Evolutionary conservation across 1,140 invertebrate genomes (phyloP).

Genomic region (Habropoda laboriosa): DNA sequence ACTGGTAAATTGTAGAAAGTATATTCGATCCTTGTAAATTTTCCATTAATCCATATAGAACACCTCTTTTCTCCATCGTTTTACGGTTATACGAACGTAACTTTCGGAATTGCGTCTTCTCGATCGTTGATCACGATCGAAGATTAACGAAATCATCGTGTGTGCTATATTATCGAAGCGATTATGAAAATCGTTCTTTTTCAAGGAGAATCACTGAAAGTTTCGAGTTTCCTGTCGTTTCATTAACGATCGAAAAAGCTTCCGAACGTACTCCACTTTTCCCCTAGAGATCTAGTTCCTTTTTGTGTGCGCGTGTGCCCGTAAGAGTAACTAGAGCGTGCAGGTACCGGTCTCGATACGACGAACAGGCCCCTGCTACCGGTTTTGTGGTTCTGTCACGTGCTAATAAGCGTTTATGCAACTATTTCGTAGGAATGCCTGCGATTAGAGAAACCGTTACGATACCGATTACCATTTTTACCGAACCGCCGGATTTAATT

Average conservation of each 20-base stretch:
- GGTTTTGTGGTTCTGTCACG: slow-evolving; percentile 31
- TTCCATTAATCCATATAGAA: background rate
- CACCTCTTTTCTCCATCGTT: background rate
- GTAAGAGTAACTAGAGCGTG: slow-evolving; percentile 41
- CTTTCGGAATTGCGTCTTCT: background rate
- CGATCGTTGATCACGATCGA: background rate
- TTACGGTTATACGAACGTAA: background rate
- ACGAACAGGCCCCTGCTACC: slow-evolving; percentile 5
- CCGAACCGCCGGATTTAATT: background rate
- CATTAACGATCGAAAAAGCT: background rate
- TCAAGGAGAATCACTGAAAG: background rate
- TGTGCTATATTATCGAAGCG: background rate
- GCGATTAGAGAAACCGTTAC: slow-evolving; percentile 23
- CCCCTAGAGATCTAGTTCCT: slow-evolving; percentile 16
- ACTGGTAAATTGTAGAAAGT: slow-evolving; percentile 71
- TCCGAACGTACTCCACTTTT: background rate
- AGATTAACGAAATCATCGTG: background rate
- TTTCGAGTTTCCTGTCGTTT: background rate
- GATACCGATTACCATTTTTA: slow-evolving; percentile 20
- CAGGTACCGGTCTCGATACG: slow-evolving; percentile 36
- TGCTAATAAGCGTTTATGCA: slow-evolving; percentile 48
- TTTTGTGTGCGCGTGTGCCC: background rate
- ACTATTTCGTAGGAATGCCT: slow-evolving; percentile 30
- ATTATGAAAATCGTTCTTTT: background rate
- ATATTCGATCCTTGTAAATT: background rate